phyloP scores from a whole-genome alignment of 2,888 invertebrate species.

The Branchellion lobata region DNA sequence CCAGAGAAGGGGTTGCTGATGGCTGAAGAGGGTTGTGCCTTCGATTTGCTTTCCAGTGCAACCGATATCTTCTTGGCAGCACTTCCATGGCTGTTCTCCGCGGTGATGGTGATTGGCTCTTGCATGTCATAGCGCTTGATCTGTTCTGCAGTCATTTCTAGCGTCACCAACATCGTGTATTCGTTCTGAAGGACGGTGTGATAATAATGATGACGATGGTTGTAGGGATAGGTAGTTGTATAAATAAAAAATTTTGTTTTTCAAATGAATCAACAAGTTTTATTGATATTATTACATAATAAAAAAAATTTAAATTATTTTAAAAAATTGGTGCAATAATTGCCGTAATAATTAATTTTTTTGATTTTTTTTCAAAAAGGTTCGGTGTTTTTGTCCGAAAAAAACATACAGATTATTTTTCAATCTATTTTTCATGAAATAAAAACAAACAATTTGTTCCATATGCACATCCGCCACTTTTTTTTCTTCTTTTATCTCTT shows the following conservation, averaged over 20 bases:
- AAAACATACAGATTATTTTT: neutral
- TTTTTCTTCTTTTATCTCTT: neutral
- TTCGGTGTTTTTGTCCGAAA: neutral
- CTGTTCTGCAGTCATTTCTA: neutral
- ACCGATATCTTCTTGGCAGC: neutral
- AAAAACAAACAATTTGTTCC: neutral
- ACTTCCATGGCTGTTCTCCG: neutral
- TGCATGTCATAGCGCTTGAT: neutral
- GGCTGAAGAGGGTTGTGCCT: neutral
- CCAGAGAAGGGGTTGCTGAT: neutral
- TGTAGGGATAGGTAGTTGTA: too few species aligned
- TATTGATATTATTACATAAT: too few species aligned
- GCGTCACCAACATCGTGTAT: neutral
- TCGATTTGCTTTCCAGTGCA: neutral
- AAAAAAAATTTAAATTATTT: too few species aligned
- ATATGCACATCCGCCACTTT: neutral
- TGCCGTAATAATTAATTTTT: too few species aligned
- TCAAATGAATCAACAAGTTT: too few species aligned
- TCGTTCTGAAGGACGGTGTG: neutral
- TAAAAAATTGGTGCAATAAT: too few species aligned
- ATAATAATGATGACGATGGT: too few species aligned
- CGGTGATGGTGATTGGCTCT: neutral
- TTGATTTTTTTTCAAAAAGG: too few species aligned
- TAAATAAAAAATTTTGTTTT: too few species aligned
- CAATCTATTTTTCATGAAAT: too few species aligned